Evolutionary conservation across 2,797 vertebrate species (phyloP), one percentile per base, ranked within the genome.

Genomic region (Acanthopagrus latus): DNA sequence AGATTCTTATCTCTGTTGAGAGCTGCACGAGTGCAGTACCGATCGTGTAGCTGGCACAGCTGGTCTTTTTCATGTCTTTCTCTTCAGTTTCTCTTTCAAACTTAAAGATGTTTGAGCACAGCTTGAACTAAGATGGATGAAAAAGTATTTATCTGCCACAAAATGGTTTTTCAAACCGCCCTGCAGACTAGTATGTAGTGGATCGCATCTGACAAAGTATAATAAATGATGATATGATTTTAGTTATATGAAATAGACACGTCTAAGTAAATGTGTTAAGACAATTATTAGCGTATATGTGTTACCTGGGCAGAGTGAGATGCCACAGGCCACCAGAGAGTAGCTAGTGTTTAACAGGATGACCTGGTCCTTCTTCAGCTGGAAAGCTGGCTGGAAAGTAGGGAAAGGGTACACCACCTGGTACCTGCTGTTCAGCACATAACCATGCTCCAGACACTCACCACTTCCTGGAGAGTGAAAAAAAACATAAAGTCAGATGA

Each of bases 371-470:
- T 97, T 97, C 92, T 97, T 97, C 79, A 99, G 95, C 90, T 99
- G 97, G 90, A 99, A 97, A 56, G 97, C 97, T 0, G 97, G 97
- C 88, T 99, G 97, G 92, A 99, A 99, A 50, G 97, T 98, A 58
- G 97, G 97, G 86, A 99, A 98, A 0, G 97, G 97, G 76, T 98
- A 98, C 0, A 99, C 97, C 92, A 99, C 97, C 94, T 99, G 97
- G 92, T 97, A 98, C 89, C 97, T 95, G 86, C 96, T 97, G 83
- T 98, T 97, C 60, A 98, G 94, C 84, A 98, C 94, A 69, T 96
- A 99, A 78, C 97, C 97, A 0, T 98, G 97, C 69, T 95, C 95
- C 72, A 98, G 92, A 91, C 97, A 97, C 74, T 96, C 95, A 0
- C 94, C 95, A 1, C 94, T 95, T 29, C 95, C 95, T 96, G 82